These are phyloP conservation scores for Scaeva pyrastri DNA, from an alignment of 2,888 invertebrate genomes.

Conservation along the genomic window DNA sequence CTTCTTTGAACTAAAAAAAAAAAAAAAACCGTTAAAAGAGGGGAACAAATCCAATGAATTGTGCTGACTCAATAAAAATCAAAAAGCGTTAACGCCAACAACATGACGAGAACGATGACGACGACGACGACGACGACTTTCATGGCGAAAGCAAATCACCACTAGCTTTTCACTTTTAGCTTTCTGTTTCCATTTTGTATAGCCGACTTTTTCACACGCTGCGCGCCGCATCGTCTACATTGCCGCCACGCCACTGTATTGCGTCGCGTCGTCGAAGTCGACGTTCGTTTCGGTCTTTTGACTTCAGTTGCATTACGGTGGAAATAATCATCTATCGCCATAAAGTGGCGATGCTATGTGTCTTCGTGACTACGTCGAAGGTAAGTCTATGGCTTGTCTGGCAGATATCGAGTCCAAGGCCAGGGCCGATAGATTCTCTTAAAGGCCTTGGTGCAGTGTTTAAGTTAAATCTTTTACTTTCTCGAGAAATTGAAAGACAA, in stretches of 20 bases:
- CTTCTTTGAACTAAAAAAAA: not conserved
- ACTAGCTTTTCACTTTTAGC: conserved; percentile 19
- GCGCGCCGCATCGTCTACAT: conserved; percentile 9
- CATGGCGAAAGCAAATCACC: conserved; percentile 46
- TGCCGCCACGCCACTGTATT: not conserved
- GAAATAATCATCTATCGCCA: conserved; percentile 64
- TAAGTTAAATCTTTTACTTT: not conserved
- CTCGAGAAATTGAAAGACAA: no score
- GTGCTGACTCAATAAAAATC: conserved; percentile 84
- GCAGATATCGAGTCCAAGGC: conserved; percentile 6
- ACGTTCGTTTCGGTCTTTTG: conserved; percentile 12
- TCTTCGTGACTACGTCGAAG: conserved; percentile 15
- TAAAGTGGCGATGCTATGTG: conserved; percentile 34
- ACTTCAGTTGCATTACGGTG: conserved; percentile 68
- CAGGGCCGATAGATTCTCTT: not conserved
- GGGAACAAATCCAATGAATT: conserved; percentile 79
- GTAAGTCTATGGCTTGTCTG: conserved; percentile 61
- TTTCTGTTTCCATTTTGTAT: conserved; percentile 16
- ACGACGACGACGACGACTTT: conserved; percentile 69
- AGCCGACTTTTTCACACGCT: conserved; percentile 49
- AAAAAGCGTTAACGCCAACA: conserved; percentile 84
- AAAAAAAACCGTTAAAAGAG: conserved; percentile 45
- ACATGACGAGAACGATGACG: conserved; percentile 79
- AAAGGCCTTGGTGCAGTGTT: not conserved
- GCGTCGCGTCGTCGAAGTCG: not conserved